Evolutionary conservation across 2,888 invertebrate species (phyloP), one percentile per base, ranked within the genome.

Genomic region (Diplazon laetatorius): DNA sequence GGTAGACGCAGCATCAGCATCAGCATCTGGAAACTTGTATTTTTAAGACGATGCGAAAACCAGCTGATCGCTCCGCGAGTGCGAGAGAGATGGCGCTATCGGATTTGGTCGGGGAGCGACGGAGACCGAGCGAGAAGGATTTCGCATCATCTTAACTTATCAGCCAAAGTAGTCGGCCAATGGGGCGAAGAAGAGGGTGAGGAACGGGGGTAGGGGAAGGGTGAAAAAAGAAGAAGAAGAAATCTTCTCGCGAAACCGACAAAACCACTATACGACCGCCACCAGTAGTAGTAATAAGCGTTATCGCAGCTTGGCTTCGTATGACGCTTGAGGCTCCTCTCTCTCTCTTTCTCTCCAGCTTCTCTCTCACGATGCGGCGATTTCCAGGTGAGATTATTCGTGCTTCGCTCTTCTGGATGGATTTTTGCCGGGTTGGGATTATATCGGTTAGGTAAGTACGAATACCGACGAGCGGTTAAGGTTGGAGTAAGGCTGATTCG

Each of bases 331-430:
- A 39, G 20, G 18, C 25, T 42, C n/a, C n/a, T n/a, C n/a, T n/a
- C n/a, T n/a, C 52, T 35, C 35, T 25, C 35, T 42, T 30, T 57
- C 52, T 30, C 46, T n/a, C 14, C 22, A 39, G 50, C 18, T 42
- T 14, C 18, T 12, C 18, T 12, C 18, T 12, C 18, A 6, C 16
- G 48, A 37, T 48, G 48, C 70, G 62, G 72, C 68, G 80, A 80
- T 80, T 69, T 72, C 65, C 70, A 80, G 76, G 78, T 65, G 71
- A 78, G 80, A 80, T 80, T 76, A 76, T 76, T 65, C 72, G n/a
- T 55, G 62, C 60, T 63, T 20, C n/a, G n/a, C n/a, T n/a, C 42
- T 52, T 62, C 42, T 62, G 18, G 44, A 59, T 44, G 50, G 22
- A n/a, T n/a, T 25, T 25, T 50, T 62, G 42, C 35, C 16, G 35